Evolutionary conservation across 64 coral and sea anemone genomes (phyloP).

Genomic region (Stylophora pistillata): DNA sequence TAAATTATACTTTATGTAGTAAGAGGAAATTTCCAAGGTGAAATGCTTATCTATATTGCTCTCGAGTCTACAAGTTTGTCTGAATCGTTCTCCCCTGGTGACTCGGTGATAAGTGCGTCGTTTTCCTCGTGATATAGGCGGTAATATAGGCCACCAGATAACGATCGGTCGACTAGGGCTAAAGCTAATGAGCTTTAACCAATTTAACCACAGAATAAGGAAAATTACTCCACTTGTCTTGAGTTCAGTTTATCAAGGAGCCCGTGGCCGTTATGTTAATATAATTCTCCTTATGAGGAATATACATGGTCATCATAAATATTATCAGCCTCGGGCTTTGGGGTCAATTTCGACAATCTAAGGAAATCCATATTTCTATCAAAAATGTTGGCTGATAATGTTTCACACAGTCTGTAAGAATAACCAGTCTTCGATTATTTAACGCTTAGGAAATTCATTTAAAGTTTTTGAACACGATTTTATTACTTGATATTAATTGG

Average conservation of each 20-base stretch:
- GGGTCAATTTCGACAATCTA: neutral
- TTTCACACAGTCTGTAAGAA: neutral
- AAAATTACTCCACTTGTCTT: neutral
- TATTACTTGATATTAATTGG: conserved; percentile 1
- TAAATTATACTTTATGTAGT: neutral
- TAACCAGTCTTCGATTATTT: neutral
- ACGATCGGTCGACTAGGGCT: neutral
- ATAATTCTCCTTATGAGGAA: neutral
- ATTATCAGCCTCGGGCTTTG: conserved; percentile 24
- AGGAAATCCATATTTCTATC: too few species aligned
- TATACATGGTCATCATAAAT: neutral
- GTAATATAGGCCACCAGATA: neutral
- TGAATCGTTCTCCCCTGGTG: too few species aligned
- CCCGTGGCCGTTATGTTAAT: neutral
- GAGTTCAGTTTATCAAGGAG: too few species aligned
- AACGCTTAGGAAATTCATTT: neutral
- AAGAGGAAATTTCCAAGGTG: neutral
- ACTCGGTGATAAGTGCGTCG: neutral
- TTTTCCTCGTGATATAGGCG: neutral
- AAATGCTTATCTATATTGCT: too few species aligned
- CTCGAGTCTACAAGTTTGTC: too few species aligned
- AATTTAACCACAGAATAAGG: neutral
- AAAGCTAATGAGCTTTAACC: neutral
- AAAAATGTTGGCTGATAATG: too few species aligned
- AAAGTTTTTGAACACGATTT: neutral